A percentile compares a stretch with the other conserved stretches of the same genome.
Conservation (phyloP, 2,888 invertebrate genomes). For the Onthophagus sagittarius region DNA sequence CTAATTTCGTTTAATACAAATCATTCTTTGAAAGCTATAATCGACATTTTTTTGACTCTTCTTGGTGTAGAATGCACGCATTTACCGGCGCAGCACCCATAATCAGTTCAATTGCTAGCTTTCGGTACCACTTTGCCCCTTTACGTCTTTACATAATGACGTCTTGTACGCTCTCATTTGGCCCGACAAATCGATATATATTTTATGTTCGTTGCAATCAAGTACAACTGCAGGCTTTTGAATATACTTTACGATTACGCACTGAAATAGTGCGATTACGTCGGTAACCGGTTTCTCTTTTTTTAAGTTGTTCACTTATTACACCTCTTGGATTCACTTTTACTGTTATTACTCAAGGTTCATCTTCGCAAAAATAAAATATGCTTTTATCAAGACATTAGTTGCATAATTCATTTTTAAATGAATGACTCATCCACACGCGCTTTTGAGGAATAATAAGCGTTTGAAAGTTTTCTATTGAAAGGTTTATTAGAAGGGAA, state of each 20-base stretch:
- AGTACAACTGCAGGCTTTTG: not conserved
- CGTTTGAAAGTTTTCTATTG: too few relatives aligned
- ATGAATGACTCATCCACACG: too few relatives aligned
- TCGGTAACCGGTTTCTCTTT: too few relatives aligned
- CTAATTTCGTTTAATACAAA: not conserved
- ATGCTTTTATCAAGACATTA: too few relatives aligned
- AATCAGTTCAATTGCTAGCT: slow-evolving; percentile 21
- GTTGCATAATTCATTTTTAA: too few relatives aligned
- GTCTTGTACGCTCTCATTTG: slow-evolving; percentile 26
- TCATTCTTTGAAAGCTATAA: slow-evolving; percentile 14
- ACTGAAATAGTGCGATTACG: too few relatives aligned
- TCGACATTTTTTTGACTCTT: slow-evolving; percentile 27
- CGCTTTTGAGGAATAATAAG: too few relatives aligned
- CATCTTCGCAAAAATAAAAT: too few relatives aligned
- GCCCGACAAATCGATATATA: slow-evolving; percentile 21
- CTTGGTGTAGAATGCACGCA: slow-evolving; percentile 25
- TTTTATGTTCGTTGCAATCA: slow-evolving; percentile 22
- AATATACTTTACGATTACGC: not conserved
- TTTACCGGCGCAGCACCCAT: slow-evolving; percentile 21
- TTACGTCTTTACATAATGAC: slow-evolving; percentile 28
- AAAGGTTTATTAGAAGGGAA: too few relatives aligned
- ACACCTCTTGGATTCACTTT: too few relatives aligned
- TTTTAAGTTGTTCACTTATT: too few relatives aligned
- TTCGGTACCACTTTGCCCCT: slow-evolving; percentile 18
- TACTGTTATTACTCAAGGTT: too few relatives aligned